Evolutionary conservation across 1,140 invertebrate species (phyloP), one percentile per base, ranked within the genome.

Genomic region (Drosophila mayri): DNA sequence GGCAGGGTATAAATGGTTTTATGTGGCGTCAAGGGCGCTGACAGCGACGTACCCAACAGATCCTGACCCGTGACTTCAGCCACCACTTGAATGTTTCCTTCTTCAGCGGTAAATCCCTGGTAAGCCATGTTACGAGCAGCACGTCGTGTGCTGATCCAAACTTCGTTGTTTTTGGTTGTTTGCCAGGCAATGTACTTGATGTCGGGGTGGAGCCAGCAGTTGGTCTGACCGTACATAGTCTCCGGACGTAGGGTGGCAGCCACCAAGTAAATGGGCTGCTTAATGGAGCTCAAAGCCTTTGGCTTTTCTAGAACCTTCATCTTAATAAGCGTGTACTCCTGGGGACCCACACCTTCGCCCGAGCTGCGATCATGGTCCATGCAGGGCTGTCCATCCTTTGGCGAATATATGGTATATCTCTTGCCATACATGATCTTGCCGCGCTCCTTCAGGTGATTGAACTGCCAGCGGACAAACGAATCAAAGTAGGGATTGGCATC

Each of bases 161-260:
- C 94, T 64, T 97, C 97, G 66, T 96, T 95, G 8, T 93, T 87
- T 37, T 95, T 95, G 9, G 95, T 93, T 7, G 95, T 95, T 83
- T 95, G 94, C 93, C 98, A 97, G 16, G 96, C 98, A 81, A 99
- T 95, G 88, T 99, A 99, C 70, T 95, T 95, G 79, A 99, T 98
- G 84, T 99, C 98, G 5, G 99, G 99, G 90, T 96, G 96, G 1
- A 99, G 92, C 98, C 99, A 99, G 92, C 99, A 99, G 92, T 99
- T 99, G 0, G 99, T 99, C 94, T 99, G 99, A 4, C 99, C 99
- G 93, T 99, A 99, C 99, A 99, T 99, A 1, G 99, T 99, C 94
- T 99, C 99, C 12, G 99, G 99, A 76, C 99, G 94, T 8, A 99
- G 93, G 18, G 99, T 99, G n/a, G 98, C 99, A 43, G 99, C 98